These are phyloP conservation scores for Podilymbus podiceps DNA, from an alignment of 2,113 vertebrate species.

Conservation along the genomic window DNA sequence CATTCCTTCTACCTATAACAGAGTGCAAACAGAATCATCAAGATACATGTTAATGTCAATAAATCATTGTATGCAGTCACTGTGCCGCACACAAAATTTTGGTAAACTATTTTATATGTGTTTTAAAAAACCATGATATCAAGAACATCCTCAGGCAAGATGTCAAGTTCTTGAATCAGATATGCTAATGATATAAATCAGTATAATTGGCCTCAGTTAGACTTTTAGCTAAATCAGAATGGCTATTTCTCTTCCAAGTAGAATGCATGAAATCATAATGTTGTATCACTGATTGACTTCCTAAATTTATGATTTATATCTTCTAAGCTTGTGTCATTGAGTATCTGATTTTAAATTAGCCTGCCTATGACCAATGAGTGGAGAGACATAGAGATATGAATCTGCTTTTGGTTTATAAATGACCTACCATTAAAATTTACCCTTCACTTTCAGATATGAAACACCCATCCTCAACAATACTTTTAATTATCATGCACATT, in stretches of 20 bases:
- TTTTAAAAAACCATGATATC: background rate
- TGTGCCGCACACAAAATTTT: background rate
- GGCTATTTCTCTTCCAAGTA: background rate
- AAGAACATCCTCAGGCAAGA: background rate
- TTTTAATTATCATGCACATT: background rate
- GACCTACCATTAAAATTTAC: background rate
- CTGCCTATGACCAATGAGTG: background rate
- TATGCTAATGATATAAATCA: background rate
- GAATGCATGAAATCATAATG: background rate
- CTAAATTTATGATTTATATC: background rate
- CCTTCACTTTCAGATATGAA: background rate
- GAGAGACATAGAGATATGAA: background rate
- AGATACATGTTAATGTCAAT: background rate
- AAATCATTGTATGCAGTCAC: background rate
- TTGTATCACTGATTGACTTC: background rate
- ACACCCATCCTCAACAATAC: background rate
- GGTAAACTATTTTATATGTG: background rate
- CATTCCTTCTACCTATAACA: background rate
- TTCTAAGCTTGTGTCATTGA: background rate
- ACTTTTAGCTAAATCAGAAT: background rate
- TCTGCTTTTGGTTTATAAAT: background rate
- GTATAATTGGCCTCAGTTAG: background rate
- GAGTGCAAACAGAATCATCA: background rate
- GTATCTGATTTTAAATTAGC: background rate
- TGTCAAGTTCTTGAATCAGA: background rate